Base-by-base conservation (phyloP, 2,113 vertebrate species). In the Triplophysa dalaica region DNA sequence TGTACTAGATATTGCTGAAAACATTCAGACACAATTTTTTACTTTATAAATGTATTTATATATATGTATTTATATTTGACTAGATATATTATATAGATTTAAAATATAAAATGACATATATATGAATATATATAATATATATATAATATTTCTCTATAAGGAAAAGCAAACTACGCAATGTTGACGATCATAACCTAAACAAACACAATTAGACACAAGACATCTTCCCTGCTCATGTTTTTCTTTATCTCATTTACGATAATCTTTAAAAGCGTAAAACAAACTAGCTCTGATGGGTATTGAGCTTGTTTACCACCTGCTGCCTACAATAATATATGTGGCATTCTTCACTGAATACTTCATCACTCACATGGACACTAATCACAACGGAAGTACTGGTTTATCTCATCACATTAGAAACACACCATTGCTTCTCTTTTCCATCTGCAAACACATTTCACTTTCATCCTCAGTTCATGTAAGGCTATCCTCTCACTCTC, bases 351-450 rank as follows among this genome's bases (percentile, higher is more conserved):
- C 22, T n/a, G 14, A 69, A 13, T 24, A 8, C 33, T 19, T 60
- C 64, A 61, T 69, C 17, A 22, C 56, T 65, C 17, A 38, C 29
- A 75, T 62, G 29, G 29, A 75, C 10, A 22, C 48, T 83, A 67
- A 85, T 81, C 79, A 61, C 76, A 16, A 14, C 14, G 16, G 68
- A 66, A 78, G 21, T n/a, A 33, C 69, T 54, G 24, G 19, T 43
- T 29, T 69, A 60, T 66, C 56, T 58, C 50, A 52, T 75, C 52
- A 76, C 73, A 63, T 74, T 73, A 78, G 52, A 38, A 38, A 65
- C 50, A 73, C 43, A 11, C n/a, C 68, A 56, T 60, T 83, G 65
- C 60, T 68, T 56, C 62, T 17, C n/a, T 26, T 60, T 24, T 73
- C 56, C 72, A 22, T 72, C 29, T 33, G 33, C 5, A 7, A 22